These are phyloP conservation scores for Drosophila rufa DNA, from an alignment of 1,140 invertebrate species.

Conservation along the genomic window DNA sequence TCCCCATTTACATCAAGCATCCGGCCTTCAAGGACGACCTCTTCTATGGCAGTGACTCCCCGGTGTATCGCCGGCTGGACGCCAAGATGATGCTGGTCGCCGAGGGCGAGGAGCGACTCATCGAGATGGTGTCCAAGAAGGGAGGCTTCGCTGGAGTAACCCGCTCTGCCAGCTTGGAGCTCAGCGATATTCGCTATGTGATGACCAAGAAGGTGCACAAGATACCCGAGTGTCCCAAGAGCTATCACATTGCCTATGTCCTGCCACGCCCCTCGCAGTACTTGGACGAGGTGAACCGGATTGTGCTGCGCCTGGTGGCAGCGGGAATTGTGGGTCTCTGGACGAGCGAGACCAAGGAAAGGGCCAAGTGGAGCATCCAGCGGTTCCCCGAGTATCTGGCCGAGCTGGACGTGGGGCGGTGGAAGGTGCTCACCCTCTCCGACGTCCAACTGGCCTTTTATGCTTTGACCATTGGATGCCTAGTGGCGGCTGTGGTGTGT, in stretches of 20 bases:
- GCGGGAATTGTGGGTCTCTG: slow-evolving; percentile 68
- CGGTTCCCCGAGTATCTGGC: slow-evolving; percentile 64
- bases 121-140: slow-evolving; percentile 55
- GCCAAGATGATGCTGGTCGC: slow-evolving; percentile 69
- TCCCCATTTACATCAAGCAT: slow-evolving; percentile 79
- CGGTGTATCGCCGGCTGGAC: slow-evolving; percentile 59
- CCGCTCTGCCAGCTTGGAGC: slow-evolving; percentile 58
- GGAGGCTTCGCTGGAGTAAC: slow-evolving; percentile 73
- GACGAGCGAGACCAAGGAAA: slow-evolving; percentile 70
- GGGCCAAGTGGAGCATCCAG: slow-evolving; percentile 64
- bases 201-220: slow-evolving; percentile 78
- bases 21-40: slow-evolving; percentile 80
- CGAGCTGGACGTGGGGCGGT: slow-evolving; percentile 46
- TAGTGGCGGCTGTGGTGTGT: slow-evolving; percentile 40
- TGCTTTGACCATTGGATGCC: slow-evolving; percentile 56
- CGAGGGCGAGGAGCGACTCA: slow-evolving; percentile 69
- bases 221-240: slow-evolving; percentile 81
- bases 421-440: slow-evolving; percentile 71
- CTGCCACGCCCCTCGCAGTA: slow-evolving; percentile 68
- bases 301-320: slow-evolving; percentile 60
- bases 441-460: slow-evolving; percentile 80
- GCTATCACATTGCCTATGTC: slow-evolving; percentile 78
- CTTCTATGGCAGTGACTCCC: slow-evolving; percentile 69
- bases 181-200: slow-evolving; percentile 68
- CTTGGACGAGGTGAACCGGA: slow-evolving; percentile 53